Evolutionary conservation across 2,888 invertebrate genomes (phyloP).

Genomic region (Tolmerus cingulatus): DNA sequence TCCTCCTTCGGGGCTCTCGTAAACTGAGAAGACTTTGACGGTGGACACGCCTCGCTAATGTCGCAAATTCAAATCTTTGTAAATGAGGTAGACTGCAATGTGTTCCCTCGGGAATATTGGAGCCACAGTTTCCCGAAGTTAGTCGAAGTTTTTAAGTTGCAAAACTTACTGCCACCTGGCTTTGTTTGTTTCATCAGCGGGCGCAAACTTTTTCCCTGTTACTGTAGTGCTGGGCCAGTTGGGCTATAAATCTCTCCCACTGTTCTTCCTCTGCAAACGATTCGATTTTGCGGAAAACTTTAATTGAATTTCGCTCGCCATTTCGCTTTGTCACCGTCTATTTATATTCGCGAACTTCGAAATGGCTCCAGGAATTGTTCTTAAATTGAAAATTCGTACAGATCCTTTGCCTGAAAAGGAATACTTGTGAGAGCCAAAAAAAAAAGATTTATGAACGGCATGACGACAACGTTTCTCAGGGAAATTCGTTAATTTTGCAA

Average conservation of each 20-base stretch:
- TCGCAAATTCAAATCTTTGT: background rate
- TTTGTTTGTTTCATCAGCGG: slow-evolving; percentile 30
- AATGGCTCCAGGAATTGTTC: slow-evolving; percentile 23
- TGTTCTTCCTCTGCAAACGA: slow-evolving; percentile 8
- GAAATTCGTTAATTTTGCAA: background rate
- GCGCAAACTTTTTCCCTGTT: background rate
- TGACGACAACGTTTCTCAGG: background rate
- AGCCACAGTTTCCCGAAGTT: background rate
- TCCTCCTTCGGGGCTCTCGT: background rate
- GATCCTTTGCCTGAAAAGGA: background rate
- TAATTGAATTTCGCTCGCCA: slow-evolving; percentile 30
- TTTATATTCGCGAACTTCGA: slow-evolving; percentile 11
- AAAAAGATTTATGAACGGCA: background rate
- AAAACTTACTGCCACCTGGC: slow-evolving; percentile 27
- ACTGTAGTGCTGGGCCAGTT: background rate
- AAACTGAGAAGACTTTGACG: background rate
- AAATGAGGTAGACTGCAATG: background rate
- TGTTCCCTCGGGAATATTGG: background rate
- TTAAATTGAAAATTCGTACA: background rate
- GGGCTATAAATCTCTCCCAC: slow-evolving; percentile 7
- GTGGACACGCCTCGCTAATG: background rate
- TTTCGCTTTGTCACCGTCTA: slow-evolving; percentile 32
- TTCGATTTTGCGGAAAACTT: slow-evolving; percentile 25
- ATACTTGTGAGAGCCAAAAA: background rate
- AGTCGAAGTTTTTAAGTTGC: slow-evolving; percentile 10